Base-by-base conservation (phyloP, 1,140 invertebrate genomes). In the Phocides pigmalion region DNA sequence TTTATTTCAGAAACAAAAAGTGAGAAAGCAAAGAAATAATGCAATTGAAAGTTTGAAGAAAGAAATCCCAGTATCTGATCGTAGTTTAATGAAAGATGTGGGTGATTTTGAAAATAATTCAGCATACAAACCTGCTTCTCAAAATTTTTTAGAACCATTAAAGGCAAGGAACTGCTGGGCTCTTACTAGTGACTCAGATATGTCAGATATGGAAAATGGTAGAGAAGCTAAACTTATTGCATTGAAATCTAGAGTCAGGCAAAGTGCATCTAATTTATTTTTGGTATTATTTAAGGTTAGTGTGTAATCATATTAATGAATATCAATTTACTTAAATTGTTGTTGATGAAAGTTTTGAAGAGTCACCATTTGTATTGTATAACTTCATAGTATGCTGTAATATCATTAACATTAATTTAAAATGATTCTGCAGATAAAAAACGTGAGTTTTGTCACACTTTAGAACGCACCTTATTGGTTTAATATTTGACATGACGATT, bases 141-240 rank as follows among this genome's bases (percentile, higher is more conserved):
- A 72, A 9, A 79, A 84, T 50, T 88, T 80, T 35, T 79, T 88
- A 35, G 87, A 90, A 35, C 64, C 80, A 15, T 80, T 79, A 15
- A 87, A 75, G 32, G 72, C 67, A 15, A 81, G 70, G 20, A 73
- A 72, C 8, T 69, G 35, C 32, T 84, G 82, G 81, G 59, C 74
- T 4, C 54, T 91, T 41, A 92, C 90, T 1, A 92, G 91, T 71
- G 91, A 92, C 66, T 91, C 89, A 41, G 91, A 92, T 66, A 81
- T 91, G 73, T 92, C 91, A 2, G 91, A 92, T 73, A 64, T 88
- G 0, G 91, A 92, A 62, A 87, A 73, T 62, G 77, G 76, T 54
- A 82, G 79, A 25, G 84, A 89, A 58, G 83, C 84, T 19, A 90
- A 91, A 64, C 61, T 92, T 14, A 74, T 89, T 61, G 84, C 85